A percentile compares a stretch with the other conserved stretches of the same genome.
Conservation (phyloP, 2,797 vertebrate species). For the Chrosomus eos region DNA sequence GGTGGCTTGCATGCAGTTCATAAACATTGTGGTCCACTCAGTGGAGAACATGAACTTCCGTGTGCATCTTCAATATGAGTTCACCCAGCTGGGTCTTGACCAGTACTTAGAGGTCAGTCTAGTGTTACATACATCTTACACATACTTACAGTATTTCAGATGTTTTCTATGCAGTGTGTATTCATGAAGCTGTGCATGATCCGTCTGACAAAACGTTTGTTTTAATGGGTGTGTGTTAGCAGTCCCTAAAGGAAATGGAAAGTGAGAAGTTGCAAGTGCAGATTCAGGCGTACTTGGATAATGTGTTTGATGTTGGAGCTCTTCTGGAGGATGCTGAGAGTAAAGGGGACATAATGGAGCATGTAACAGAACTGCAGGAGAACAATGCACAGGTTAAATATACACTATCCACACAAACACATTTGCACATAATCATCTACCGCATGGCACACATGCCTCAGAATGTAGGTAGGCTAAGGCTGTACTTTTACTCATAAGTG, state of each 20-base stretch:
- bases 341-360: conserved; percentile 87
- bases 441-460: background rate
- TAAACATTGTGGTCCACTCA: conserved; percentile 96
- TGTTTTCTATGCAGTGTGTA: background rate
- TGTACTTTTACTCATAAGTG: background rate
- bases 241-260: conserved; percentile 87
- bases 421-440: background rate
- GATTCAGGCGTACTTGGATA: conserved; percentile 98
- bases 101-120: conserved; percentile 87
- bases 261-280: conserved; percentile 96
- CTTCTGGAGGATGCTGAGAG: conserved; percentile 94
- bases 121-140: background rate
- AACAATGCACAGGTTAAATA: conserved; percentile 80
- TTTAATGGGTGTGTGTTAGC: conserved; percentile 18
- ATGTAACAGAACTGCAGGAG: conserved; percentile 88
- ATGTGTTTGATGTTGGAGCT: conserved; percentile 90
- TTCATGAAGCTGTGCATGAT: background rate
- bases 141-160: background rate
- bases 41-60: conserved; percentile 99
- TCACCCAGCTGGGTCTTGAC: conserved; percentile 90
- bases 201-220: conserved; percentile 31
- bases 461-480: background rate
- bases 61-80: conserved; percentile 94
- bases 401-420: background rate
- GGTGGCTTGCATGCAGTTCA: conserved; percentile 99